phyloP scores from a whole-genome alignment of 2,797 vertebrate species.

The Falco cherrug region DNA sequence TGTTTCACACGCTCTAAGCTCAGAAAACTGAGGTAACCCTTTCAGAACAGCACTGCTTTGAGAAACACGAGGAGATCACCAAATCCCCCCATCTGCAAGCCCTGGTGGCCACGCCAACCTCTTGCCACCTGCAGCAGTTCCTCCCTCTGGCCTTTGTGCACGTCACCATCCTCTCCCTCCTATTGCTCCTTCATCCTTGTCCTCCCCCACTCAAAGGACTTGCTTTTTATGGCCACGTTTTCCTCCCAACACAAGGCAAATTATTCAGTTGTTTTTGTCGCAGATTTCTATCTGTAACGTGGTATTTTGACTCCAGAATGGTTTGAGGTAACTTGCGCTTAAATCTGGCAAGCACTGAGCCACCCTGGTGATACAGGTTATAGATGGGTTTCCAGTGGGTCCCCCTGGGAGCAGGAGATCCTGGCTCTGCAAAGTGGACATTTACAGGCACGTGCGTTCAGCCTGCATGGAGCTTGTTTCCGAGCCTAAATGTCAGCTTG shows the following conservation, averaged over 20 bases:
- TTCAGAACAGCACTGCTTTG: not conserved
- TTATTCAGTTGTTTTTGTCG: not conserved
- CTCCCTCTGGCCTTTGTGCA: not conserved
- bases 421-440: not conserved
- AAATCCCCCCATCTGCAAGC: fast-evolving
- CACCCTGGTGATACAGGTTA: not conserved
- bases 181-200: not conserved
- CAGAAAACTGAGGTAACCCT: not conserved
- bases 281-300: not conserved
- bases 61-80: not conserved
- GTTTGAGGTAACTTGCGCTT: not conserved
- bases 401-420: not conserved
- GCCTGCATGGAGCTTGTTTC: not conserved
- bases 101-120: not conserved
- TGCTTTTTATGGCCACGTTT: not conserved
- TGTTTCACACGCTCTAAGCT: not conserved
- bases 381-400: not conserved
- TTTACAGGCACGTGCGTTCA: not conserved
- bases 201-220: not conserved
- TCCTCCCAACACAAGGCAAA: not conserved
- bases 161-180: not conserved
- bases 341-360: not conserved
- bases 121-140: not conserved
- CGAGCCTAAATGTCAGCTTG: not conserved
- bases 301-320: not conserved